These are phyloP conservation scores for Cecropterus lyciades DNA, from an alignment of 1,140 invertebrate species.

Conservation along the genomic window DNA sequence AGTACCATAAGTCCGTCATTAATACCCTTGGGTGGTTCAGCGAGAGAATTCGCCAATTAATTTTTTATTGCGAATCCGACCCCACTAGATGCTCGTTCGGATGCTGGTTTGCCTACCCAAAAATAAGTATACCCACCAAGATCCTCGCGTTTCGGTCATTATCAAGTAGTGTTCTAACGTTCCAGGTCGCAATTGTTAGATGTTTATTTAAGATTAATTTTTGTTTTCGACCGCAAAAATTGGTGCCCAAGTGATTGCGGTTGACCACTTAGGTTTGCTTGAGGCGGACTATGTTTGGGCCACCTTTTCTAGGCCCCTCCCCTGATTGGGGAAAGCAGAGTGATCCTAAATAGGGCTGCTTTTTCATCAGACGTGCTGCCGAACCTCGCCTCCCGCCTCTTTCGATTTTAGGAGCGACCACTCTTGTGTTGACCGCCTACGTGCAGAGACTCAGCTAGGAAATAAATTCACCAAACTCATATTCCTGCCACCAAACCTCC, in stretches of 20 bases:
- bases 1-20: not conserved
- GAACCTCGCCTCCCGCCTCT: not conserved
- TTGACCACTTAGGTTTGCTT: conserved; percentile 20
- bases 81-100: not conserved
- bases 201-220: not conserved
- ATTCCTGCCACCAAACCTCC: too few relatives aligned
- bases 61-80: not conserved
- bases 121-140: not conserved
- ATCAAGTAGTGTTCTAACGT: conserved; percentile 39
- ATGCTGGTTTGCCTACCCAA: not conserved
- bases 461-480: too few relatives aligned
- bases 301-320: conserved; percentile 50
- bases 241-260: conserved; percentile 36
- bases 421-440: not conserved
- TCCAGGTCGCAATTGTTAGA: conserved; percentile 26
- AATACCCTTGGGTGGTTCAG: not conserved
- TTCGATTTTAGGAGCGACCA: not conserved
- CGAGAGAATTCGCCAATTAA: not conserved
- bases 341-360: conserved; percentile 36
- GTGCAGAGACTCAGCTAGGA: conserved; percentile 6
- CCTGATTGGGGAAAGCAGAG: conserved; percentile 42
- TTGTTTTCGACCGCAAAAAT: conserved; percentile 16
- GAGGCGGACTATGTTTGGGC: conserved; percentile 42
- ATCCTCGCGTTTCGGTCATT: conserved; percentile 16
- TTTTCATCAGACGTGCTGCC: not conserved